Evolutionary conservation across 2,113 vertebrate genomes (phyloP), one percentile per base, ranked within the genome.

Genomic region (Corynorhinus townsendii): DNA sequence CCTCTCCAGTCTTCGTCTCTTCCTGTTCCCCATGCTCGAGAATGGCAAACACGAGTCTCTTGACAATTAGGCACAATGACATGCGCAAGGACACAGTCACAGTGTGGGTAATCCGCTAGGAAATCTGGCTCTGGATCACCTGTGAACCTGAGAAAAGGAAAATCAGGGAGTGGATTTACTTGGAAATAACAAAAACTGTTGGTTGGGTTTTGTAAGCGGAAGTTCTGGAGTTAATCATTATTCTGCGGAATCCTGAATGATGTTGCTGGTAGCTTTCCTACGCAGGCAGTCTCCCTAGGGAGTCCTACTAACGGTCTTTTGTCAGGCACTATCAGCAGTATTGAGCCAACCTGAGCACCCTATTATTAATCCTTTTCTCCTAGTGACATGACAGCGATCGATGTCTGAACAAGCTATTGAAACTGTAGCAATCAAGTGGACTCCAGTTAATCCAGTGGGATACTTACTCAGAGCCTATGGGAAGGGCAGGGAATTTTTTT

Each of bases 331-430:
- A 98, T 98, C 98, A 98, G 98, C 98, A 97, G 97, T 98, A 98
- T 98, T 98, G 98, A 98, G 98, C 97, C 97, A 98, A 93, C 97
- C 98, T 97, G 97, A 98, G 97, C 98, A 97, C 97, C 97, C 96
- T 95, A 98, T 98, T 99, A 99, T 98, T 98, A 98, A 98, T 98
- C 98, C 98, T 98, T 98, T 98, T 98, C 97, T 98, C 97, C 98
- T 77, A 9, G 96, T 98, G 98, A 98, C 98, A 98, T 98, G 98
- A 98, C 97, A 97, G 97, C 98, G 73, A 98, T 98, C 98, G 98
- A 98, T 98, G 98, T 91, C 97, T 96, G 98, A 98, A 98, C 98
- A 98, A 98, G 98, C 98, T 98, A 98, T 98, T 98, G 98, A 98
- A 98, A 98, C 96, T 95, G 97, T 97, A 98, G 97, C 98, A 97